These are phyloP conservation scores for Pangasianodon gigas DNA, from an alignment of 2,113 vertebrate genomes.

Conservation along the genomic window DNA sequence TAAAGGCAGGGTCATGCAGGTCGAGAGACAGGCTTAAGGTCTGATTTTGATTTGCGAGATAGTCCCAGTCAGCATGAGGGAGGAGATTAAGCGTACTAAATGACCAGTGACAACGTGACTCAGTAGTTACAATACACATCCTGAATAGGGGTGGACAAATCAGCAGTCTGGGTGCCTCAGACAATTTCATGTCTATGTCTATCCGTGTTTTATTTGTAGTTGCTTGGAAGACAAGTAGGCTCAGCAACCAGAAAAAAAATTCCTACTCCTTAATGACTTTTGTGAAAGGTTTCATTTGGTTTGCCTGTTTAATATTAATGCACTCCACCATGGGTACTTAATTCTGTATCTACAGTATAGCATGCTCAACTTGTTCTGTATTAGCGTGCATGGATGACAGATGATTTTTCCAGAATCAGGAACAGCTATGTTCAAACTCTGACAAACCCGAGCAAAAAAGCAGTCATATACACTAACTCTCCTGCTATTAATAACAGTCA, in stretches of 20 bases:
- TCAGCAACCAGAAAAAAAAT: not conserved
- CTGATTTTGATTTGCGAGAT: slow-evolving; percentile 62
- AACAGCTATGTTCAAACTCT: not conserved
- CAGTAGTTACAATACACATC: not conserved
- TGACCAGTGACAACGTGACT: slow-evolving; percentile 44
- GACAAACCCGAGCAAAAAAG: too few species aligned
- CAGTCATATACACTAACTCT: too few species aligned
- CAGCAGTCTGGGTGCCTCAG: not conserved
- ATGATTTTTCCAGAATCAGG: not conserved
- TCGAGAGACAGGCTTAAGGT: slow-evolving; percentile 64
- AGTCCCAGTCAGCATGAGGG: slow-evolving; percentile 3
- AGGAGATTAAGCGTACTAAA: slow-evolving; percentile 52
- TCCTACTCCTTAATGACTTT: not conserved
- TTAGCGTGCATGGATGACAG: not conserved
- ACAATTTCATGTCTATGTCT: not conserved
- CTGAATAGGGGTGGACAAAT: not conserved
- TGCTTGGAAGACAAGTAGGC: not conserved
- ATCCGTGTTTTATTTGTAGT: not conserved
- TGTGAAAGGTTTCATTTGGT: not conserved
- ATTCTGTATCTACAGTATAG: not conserved
- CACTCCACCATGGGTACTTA: not conserved
- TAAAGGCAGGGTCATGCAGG: slow-evolving; percentile 64
- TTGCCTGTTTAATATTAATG: not conserved
- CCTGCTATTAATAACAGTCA: too few species aligned
- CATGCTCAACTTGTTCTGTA: not conserved